Evolutionary conservation across 92 coral and sea anemone genomes (phyloP), one percentile per base, ranked within the genome.

Genomic region (Parazoanthus darwini): DNA sequence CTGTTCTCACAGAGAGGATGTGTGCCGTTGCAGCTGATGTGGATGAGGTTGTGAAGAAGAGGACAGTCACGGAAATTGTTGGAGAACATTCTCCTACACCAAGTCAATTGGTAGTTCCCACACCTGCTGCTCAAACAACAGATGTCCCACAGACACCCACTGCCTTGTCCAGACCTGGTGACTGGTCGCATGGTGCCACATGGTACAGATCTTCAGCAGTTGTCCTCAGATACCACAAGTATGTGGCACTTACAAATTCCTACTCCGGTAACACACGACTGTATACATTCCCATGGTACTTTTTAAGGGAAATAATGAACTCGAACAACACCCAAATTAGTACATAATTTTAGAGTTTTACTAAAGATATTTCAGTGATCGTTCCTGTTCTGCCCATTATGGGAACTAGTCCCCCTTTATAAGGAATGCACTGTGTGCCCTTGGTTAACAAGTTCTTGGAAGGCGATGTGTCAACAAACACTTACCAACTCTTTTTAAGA

Each of bases 181-280:
- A 91, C 66, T 87, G 95, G 93, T 92, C 95, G 72, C 97, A 95
- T 86, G 98, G 98, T 74, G 99, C 99, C 13, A 94, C 92, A 37
- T 96, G 99, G 99, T 91, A 91, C 90, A 96, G 99, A 65, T 91
- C 99, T 0, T 96, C 99, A 8, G 99, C 99, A 73, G 93, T 96
- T 38, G 75, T 96, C 80, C 89, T 96, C 25, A 82, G 88, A 86
- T 93, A 95, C 88, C 99, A 96, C 89, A 95, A 93, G 99, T 96
- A 85, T 89, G 37, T 74, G 23, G 44, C 7, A 36, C 39, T 35
- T 0, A 9, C 16, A 72, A 72, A 29, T 72, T 54, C 2, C 16
- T 54, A 15, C 59, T 13, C 59, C 0, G 0, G 18, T 2, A 39
- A 39, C 4, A 39, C 42, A 39, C 4, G 42, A 39, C 42, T 39